These are phyloP conservation scores for Pandemis heparana DNA, from an alignment of 2,888 invertebrate species.

Conservation along the genomic window DNA sequence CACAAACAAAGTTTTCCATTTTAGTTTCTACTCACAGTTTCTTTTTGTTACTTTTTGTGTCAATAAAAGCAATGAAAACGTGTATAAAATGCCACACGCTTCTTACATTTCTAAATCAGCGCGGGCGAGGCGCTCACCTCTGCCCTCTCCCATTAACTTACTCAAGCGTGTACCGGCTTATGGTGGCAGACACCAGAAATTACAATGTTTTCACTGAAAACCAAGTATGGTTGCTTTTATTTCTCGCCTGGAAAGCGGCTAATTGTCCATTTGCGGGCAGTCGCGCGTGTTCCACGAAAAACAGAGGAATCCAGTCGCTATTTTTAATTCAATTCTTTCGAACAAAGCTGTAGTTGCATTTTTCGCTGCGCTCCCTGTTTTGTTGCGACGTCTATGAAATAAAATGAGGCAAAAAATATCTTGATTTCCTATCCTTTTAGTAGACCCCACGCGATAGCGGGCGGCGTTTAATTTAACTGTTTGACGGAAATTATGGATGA, in stretches of 20 bases:
- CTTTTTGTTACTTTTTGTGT: too few relatives aligned
- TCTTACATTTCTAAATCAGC: not conserved
- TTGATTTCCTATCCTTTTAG: conserved; percentile 72
- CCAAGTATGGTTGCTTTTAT: conserved; percentile 55
- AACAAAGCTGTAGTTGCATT: conserved; percentile 75
- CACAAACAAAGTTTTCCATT: too few relatives aligned
- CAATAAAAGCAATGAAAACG: not conserved
- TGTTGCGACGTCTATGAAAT: conserved; percentile 72
- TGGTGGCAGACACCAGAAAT: conserved; percentile 50
- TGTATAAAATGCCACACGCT: not conserved
- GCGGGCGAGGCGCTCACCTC: not conserved
- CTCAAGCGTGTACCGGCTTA: conserved; percentile 34
- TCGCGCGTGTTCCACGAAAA: conserved; percentile 75
- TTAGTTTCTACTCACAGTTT: too few relatives aligned
- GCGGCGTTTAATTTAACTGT: conserved; percentile 20
- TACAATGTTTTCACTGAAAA: conserved; percentile 62
- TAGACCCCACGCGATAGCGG: conserved; percentile 47
- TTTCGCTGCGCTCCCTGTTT: conserved; percentile 52
- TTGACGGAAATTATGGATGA: conserved; percentile 7
- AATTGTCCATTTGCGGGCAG: conserved; percentile 82
- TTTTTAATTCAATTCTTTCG: conserved; percentile 82
- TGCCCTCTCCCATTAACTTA: conserved; percentile 7
- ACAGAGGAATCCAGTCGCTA: conserved; percentile 73
- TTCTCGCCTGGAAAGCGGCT: conserved; percentile 59
- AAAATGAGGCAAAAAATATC: conserved; percentile 69